Percentiles rank a stretch among this genome's conserved stretches.
Conservation (phyloP, 2,113 vertebrate species). For the Epinephelus moara region DNA sequence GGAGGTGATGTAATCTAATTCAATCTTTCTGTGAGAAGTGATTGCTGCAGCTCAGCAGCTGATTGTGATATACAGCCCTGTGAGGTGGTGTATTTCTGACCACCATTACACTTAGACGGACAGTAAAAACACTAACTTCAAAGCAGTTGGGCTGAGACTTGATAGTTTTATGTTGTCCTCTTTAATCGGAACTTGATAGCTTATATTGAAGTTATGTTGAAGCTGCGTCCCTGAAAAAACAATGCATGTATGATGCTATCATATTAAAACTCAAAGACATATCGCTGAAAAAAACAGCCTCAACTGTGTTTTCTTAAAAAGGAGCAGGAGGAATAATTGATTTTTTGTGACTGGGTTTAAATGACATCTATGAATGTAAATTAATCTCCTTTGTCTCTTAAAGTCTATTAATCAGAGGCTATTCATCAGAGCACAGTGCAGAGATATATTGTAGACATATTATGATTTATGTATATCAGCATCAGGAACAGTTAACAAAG, state of each 20-base stretch:
- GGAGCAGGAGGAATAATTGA: not conserved
- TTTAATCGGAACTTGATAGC: conserved; percentile 27
- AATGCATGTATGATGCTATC: not conserved
- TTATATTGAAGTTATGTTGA: conserved; percentile 6
- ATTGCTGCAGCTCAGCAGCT: conserved; percentile 71
- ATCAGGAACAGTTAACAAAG: not conserved
- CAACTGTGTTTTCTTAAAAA: conserved; percentile 11
- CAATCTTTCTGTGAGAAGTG: conserved; percentile 71
- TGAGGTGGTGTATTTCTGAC: conserved; percentile 62
- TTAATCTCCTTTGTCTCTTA: not conserved
- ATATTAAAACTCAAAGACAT: not conserved
- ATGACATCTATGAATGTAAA: not conserved
- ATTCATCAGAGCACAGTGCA: not conserved
- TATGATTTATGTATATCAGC: not conserved
- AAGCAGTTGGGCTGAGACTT: conserved; percentile 32
- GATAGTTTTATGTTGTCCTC: conserved; percentile 20
- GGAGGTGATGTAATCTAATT: conserved; percentile 79
- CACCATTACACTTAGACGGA: conserved; percentile 47
- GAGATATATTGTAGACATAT: not conserved
- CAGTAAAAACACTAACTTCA: conserved; percentile 38
- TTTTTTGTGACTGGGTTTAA: not conserved
- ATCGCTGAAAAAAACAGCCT: not conserved
- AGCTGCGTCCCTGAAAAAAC: not conserved
- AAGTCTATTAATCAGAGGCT: not conserved
- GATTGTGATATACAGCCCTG: conserved; percentile 74